These are phyloP conservation scores for Drosophila athabasca DNA, from an alignment of 1,140 invertebrate species.

Conservation along the genomic window DNA sequence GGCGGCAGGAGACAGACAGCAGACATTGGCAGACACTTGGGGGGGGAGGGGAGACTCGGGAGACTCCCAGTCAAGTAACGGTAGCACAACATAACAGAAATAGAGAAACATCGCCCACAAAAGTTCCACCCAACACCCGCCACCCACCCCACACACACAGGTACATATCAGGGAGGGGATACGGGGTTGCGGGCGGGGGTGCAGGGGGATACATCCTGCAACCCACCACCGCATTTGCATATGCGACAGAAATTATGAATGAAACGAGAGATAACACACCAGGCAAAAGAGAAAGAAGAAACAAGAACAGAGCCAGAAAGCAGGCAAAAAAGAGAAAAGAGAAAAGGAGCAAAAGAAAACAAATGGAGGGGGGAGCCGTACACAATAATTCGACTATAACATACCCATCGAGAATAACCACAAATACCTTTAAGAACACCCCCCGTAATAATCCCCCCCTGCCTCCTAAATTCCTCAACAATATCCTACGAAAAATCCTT, in stretches of 20 bases:
- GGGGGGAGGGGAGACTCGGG: constrained; percentile 21
- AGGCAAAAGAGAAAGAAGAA: constrained; percentile 19
- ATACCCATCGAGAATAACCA: too few species aligned
- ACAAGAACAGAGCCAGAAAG: neutral
- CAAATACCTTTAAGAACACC: too few species aligned
- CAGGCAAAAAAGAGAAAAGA: too few species aligned
- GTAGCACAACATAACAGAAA: constrained; percentile 62
- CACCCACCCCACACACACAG: constrained; percentile 21
- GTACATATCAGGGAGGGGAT: constrained; percentile 4
- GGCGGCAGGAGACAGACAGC: constrained; percentile 30
- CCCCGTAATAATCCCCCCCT: too few species aligned
- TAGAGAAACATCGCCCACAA: constrained; percentile 71
- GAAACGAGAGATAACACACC: constrained; percentile 63
- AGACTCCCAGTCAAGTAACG: constrained; percentile 32
- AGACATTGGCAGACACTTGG: constrained; percentile 47
- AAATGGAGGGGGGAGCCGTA: neutral
- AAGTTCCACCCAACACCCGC: constrained; percentile 36
- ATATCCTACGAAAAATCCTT: too few species aligned
- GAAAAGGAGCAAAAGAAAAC: constrained; percentile 19
- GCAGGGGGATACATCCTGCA: constrained; percentile 36
- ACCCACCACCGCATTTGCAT: constrained; percentile 37
- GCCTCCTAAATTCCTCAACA: too few species aligned
- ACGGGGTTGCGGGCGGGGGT: too few species aligned
- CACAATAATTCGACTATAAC: too few species aligned
- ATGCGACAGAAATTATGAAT: constrained; percentile 75